phyloP scores from a whole-genome alignment of 2,888 invertebrate genomes.

The Lymantria dispar region DNA sequence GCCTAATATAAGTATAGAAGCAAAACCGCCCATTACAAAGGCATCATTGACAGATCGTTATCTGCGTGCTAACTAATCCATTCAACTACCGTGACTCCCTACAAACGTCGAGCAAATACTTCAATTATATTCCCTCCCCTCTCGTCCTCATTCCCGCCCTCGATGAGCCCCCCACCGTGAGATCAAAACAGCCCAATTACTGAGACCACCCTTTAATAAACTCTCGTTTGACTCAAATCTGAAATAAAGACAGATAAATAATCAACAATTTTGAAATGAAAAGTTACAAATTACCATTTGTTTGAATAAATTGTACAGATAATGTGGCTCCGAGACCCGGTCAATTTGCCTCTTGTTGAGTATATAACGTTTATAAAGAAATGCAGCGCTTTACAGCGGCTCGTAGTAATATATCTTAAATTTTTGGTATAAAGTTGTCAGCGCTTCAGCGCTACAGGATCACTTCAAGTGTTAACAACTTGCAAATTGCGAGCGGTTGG shows the following conservation, averaged over 20 bases:
- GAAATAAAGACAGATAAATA: conserved; percentile 69
- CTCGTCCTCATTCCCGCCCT: conserved; percentile 27
- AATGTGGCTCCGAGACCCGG: conserved; percentile 59
- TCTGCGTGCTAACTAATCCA: conserved; percentile 72
- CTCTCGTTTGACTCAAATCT: conserved; percentile 65
- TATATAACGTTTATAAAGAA: conserved; percentile 15
- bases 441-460: conserved; percentile 49
- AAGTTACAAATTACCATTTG: conserved; percentile 74
- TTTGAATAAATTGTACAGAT: conserved; percentile 74
- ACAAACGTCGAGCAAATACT: conserved; percentile 72
- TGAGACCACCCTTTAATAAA: conserved; percentile 68
- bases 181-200: conserved; percentile 79
- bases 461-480: conserved; percentile 59
- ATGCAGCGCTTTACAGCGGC: conserved; percentile 32
- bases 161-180: conserved; percentile 31
- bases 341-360: conserved; percentile 41
- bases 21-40: conserved; percentile 37
- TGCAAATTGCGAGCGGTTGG: conserved; percentile 77
- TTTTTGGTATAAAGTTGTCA: conserved; percentile 16
- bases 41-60: conserved; percentile 62
- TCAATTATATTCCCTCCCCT: conserved; percentile 57
- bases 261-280: conserved; percentile 66
- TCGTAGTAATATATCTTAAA: conserved; percentile 7
- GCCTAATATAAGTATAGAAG: conserved; percentile 27
- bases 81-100: conserved; percentile 61